Conservation (phyloP, 92 coral and sea anemone species). For the Phenganax marumi region DNA sequence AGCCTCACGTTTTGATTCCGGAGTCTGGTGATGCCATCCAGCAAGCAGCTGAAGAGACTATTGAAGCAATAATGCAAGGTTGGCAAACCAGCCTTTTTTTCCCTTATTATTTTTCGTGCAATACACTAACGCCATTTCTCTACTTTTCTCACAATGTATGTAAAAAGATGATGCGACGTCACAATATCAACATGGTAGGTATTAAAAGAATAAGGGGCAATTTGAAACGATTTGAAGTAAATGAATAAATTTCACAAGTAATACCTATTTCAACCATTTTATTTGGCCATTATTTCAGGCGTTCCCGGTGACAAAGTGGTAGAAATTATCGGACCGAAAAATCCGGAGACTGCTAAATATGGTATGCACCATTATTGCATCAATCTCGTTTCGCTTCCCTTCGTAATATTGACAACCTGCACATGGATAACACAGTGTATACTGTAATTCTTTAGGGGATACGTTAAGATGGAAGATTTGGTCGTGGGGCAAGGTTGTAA, state of each 20-base stretch:
- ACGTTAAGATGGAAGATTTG: constrained; percentile 20
- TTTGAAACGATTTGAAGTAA: too few relatives aligned
- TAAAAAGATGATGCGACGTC: background rate
- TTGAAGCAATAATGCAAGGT: background rate
- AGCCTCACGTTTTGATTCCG: too few relatives aligned
- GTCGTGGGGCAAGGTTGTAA: constrained; percentile 21
- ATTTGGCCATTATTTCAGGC: background rate
- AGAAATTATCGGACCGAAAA: background rate
- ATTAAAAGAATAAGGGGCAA: background rate
- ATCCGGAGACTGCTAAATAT: background rate
- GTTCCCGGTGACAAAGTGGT: background rate
- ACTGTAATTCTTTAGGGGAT: constrained; percentile 8
- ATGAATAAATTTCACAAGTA: too few relatives aligned
- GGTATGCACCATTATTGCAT: background rate
- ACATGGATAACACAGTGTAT: background rate
- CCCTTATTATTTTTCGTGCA: background rate
- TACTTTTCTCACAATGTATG: background rate
- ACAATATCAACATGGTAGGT: background rate
- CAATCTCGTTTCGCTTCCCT: too few relatives aligned
- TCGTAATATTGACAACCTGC: background rate
- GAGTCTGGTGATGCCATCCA: background rate
- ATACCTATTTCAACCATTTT: background rate
- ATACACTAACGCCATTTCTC: background rate
- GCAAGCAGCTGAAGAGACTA: background rate
- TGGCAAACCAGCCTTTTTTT: too few relatives aligned